Percentiles rank a stretch among this genome's conserved stretches.
These are phyloP conservation scores for Mastomys coucha DNA, from an alignment of 2,113 vertebrate species.

Conservation along the genomic window DNA sequence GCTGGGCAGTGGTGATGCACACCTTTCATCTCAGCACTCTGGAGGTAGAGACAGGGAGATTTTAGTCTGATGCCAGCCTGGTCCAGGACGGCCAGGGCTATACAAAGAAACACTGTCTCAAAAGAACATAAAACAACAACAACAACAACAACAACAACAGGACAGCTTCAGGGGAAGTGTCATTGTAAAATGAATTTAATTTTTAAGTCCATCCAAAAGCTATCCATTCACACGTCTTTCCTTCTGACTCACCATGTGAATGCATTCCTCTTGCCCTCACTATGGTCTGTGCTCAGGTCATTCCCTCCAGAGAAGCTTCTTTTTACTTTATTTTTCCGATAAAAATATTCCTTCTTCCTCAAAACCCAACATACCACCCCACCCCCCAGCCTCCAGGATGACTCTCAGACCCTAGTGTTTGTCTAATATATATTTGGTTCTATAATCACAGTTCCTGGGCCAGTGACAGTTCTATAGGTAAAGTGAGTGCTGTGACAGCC, in stretches of 20 bases:
- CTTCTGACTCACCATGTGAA: slow-evolving; percentile 5
- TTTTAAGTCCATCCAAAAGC: slow-evolving; percentile 1
- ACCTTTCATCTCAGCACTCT: not conserved
- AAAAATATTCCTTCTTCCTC: no score
- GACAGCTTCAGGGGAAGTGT: slow-evolving; percentile 24
- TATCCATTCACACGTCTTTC: not conserved
- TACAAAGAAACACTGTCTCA: not conserved
- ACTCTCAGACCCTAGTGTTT: no score
- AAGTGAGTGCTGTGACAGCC: accelerated
- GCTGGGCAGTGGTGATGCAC: not conserved
- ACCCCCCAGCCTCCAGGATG: no score
- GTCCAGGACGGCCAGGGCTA: not conserved
- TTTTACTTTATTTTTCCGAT: no score
- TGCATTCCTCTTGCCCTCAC: no score
- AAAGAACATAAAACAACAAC: not conserved
- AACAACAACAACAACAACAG: not conserved
- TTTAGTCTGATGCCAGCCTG: not conserved
- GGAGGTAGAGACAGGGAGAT: not conserved
- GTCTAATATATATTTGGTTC: not conserved
- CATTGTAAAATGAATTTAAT: not conserved
- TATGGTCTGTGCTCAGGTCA: no score
- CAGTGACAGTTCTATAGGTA: no score
- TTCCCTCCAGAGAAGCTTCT: no score
- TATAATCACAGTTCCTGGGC: not conserved
- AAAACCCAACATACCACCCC: no score